Evolutionary conservation across 2,888 invertebrate genomes (phyloP), one percentile per base, ranked within the genome.

Genomic region (Trissoscelio sp.): DNA sequence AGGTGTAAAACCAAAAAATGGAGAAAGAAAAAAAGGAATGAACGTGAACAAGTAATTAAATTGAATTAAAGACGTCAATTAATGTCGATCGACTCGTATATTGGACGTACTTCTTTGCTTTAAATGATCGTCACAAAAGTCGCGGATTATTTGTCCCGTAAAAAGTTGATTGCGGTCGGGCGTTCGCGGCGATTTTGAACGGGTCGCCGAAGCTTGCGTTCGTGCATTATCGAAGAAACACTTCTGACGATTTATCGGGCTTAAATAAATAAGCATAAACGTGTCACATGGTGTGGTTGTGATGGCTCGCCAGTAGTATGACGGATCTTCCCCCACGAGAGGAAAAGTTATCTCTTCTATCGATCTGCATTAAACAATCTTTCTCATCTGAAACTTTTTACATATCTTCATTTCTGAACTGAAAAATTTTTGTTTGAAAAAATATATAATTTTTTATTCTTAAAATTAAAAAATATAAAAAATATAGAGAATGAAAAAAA

Each of bases 241-340:
- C 67, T 58, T 57, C 34, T 12, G 53, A 42, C 66, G 57, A 31
- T 53, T 60, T 31, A 37, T 28, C 31, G 42, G 37, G 42, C 42
- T 58, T 67, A 58, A 75, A 67, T 66, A 66, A 57, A 55, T 75
- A 53, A 67, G 16, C 24, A 46, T 44, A 67, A 60, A 67, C 75
- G 24, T 57, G 18, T 67, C 51, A 42, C 51, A 37, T 44, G 31
- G 42, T 57, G 16, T 51, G 18, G 16, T 24, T 11, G 28, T 44
- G 64, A 57, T 46, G 53, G 28, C 60, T 67, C 31, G 3, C 14
- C 48, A 48, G 37, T 22, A 31, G 53, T 39, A 53, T 42, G 55
- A 60, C 46, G 64, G 46, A 74, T 55, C 46, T 53, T 67, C 48
- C 12, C 37, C 58, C 57, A 57, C 46, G 66, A 66, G 28, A 39